Conservation (phyloP, 2,113 vertebrate genomes). For the Orthonyx spaldingii region DNA sequence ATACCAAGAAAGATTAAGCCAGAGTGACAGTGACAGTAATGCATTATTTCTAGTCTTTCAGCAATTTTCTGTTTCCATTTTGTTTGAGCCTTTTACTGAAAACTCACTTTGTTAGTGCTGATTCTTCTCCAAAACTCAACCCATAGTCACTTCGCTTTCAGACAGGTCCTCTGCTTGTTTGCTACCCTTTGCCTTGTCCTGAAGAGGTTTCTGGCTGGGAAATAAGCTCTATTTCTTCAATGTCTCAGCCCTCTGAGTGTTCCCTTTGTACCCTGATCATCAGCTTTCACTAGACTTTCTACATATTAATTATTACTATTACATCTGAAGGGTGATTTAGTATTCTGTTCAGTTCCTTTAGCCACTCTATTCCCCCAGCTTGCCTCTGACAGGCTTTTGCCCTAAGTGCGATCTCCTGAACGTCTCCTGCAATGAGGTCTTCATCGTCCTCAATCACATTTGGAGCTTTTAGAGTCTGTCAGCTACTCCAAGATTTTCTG, state of each 20-base stretch:
- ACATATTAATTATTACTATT: background rate
- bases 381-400: background rate
- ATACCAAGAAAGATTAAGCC: background rate
- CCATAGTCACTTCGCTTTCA: background rate
- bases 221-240: background rate
- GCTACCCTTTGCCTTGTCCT: background rate
- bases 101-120: background rate
- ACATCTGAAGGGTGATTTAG: background rate
- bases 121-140: background rate
- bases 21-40: background rate
- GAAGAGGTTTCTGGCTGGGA: background rate
- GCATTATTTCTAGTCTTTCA: background rate
- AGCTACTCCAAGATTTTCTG: background rate
- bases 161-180: background rate
- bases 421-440: background rate
- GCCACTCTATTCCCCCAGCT: background rate
- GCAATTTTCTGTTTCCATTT: background rate
- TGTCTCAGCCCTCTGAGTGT: background rate
- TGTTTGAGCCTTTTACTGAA: background rate
- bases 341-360: background rate
- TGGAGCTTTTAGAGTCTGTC: background rate
- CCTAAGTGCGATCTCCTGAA: background rate
- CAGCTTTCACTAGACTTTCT: background rate
- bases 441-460: background rate
- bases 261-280: background rate